These are phyloP conservation scores for Geophilus truncorum DNA, from an alignment of 2,888 invertebrate species.

Conservation along the genomic window DNA sequence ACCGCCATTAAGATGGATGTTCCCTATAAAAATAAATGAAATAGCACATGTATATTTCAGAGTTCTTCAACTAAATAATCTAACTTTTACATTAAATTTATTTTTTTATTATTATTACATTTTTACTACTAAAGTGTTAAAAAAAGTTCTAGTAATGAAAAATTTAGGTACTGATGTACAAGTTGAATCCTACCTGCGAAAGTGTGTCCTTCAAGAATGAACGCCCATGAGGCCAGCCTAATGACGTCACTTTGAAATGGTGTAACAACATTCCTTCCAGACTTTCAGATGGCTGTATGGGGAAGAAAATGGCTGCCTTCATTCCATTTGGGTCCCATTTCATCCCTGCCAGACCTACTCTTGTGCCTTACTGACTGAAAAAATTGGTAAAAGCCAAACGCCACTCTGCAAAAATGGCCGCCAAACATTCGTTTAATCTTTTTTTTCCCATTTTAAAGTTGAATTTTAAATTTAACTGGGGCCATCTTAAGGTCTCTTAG, in stretches of 20 bases:
- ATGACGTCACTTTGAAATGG: conserved; percentile 32
- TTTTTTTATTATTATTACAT: background rate
- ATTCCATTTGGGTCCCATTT: conserved; percentile 16
- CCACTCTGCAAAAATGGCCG: background rate
- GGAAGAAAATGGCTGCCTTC: conserved; percentile 19
- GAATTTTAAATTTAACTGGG: too few relatives aligned
- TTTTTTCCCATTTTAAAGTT: background rate
- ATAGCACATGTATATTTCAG: background rate
- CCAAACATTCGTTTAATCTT: background rate
- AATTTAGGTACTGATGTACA: too few relatives aligned
- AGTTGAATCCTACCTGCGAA: conserved; percentile 31
- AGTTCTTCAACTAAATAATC: background rate
- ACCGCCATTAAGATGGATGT: conserved; percentile 5
- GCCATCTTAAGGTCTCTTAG: too few relatives aligned
- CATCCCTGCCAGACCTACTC: background rate
- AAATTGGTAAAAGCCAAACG: background rate
- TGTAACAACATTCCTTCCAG: conserved; percentile 33
- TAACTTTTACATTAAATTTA: background rate
- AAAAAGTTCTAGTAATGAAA: too few relatives aligned
- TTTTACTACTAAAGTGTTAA: conserved; percentile 1
- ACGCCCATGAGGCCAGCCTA: conserved; percentile 30
- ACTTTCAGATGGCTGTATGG: conserved; percentile 28
- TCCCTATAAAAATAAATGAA: conserved; percentile 13
- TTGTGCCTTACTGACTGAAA: background rate
- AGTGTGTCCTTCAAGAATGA: conserved; percentile 25